Conservation (phyloP, 1,140 invertebrate species). For the Rhopalosiphum padi region DNA sequence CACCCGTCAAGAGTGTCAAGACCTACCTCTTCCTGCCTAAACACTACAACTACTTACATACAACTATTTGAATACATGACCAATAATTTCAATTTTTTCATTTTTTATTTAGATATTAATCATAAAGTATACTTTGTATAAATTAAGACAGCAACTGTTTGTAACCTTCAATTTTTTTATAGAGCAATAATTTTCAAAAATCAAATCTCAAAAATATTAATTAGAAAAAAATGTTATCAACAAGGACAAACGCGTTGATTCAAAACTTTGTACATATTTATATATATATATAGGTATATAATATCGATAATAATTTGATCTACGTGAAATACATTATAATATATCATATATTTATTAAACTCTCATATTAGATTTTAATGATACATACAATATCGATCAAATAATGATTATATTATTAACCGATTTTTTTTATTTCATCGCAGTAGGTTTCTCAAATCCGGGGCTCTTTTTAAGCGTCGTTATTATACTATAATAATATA, state of each 20-base stretch:
- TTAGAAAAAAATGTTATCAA: not conserved
- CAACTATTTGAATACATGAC: not conserved
- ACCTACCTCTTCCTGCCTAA: not conserved
- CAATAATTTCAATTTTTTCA: not conserved
- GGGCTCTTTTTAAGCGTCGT: not conserved
- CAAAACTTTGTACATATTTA: not conserved
- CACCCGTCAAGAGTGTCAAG: not conserved
- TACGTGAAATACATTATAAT: not conserved
- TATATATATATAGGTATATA: too few species aligned
- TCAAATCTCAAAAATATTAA: not conserved
- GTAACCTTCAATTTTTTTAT: not conserved
- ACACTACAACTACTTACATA: not conserved
- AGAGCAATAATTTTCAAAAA: not conserved
- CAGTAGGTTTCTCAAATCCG: not conserved
- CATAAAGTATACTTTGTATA: not conserved
- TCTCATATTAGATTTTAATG: not conserved
- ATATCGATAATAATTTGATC: not conserved
- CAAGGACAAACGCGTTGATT: not conserved
- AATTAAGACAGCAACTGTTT: not conserved
- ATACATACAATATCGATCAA: not conserved
- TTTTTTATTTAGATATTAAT: not conserved
- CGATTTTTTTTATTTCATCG: not conserved
- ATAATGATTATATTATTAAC: slow-evolving; percentile 11
- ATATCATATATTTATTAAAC: not conserved
- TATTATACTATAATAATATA: not conserved